Percentiles rank a stretch among this genome's conserved stretches.
Conservation (phyloP, 2,888 invertebrate genomes). For the Augochlorella aurata region DNA sequence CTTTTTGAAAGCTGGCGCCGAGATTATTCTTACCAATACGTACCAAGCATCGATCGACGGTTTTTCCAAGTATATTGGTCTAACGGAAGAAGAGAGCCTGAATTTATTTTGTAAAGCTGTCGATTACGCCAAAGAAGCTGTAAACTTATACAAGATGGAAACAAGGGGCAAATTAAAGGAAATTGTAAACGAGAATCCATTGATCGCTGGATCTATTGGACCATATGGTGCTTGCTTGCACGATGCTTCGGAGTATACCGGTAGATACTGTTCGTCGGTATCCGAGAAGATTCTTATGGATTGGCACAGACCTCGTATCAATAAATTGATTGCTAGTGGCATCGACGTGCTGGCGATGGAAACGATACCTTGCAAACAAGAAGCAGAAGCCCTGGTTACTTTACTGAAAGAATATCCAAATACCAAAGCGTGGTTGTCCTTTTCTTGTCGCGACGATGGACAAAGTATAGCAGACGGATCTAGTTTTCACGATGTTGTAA, state of each 20-base stretch:
- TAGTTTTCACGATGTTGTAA: slow-evolving; percentile 88
- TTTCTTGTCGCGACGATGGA: slow-evolving; percentile 89
- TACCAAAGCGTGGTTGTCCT: slow-evolving; percentile 92
- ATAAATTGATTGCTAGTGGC: slow-evolving; percentile 90
- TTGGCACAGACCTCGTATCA: slow-evolving; percentile 93
- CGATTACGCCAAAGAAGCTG: slow-evolving; percentile 88
- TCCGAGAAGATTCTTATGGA: slow-evolving; percentile 86
- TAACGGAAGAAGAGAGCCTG: slow-evolving; percentile 87
- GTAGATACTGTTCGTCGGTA: slow-evolving; percentile 88
- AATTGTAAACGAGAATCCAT: slow-evolving; percentile 81
- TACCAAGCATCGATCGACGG: slow-evolving; percentile 82
- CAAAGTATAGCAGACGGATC: slow-evolving; percentile 90
- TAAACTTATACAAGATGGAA: slow-evolving; percentile 81
- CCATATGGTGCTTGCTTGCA: slow-evolving; percentile 95
- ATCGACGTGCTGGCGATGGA: slow-evolving; percentile 94
- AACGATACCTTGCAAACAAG: slow-evolving; percentile 93
- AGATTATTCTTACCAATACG: slow-evolving; percentile 85
- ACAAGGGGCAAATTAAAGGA: slow-evolving; percentile 40
- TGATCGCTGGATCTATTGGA: slow-evolving; percentile 94
- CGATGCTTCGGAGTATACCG: slow-evolving; percentile 97
- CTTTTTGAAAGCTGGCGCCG: slow-evolving; percentile 92
- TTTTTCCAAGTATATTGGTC: slow-evolving; percentile 88
- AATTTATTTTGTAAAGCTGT: slow-evolving; percentile 77
- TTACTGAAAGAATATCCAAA: slow-evolving; percentile 90
- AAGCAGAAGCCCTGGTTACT: slow-evolving; percentile 92